A percentile compares a stretch with the other conserved stretches of the same genome.
Conservation (phyloP, 2,888 invertebrate species). For the Meta bourneti region DNA sequence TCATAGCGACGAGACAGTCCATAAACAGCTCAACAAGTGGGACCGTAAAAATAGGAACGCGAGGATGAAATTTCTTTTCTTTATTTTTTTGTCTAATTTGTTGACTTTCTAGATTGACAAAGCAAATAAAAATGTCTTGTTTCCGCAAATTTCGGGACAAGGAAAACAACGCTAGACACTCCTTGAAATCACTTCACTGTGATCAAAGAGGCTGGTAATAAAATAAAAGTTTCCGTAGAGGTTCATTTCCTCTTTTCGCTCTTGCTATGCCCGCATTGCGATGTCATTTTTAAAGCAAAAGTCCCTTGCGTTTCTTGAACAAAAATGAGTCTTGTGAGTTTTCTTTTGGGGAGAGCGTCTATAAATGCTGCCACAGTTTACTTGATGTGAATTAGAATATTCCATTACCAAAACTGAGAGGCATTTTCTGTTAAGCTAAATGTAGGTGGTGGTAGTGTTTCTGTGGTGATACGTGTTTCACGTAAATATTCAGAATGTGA, state of each 20-base stretch:
- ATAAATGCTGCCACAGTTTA: too few species aligned
- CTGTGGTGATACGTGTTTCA: too few species aligned
- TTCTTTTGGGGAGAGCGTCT: too few species aligned
- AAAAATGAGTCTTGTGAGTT: too few species aligned
- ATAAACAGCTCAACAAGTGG: conserved; percentile 13
- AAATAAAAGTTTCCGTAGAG: neutral
- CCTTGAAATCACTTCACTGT: neutral
- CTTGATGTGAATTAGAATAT: too few species aligned
- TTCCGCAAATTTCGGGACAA: conserved; percentile 5
- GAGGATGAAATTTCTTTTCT: conserved; percentile 1
- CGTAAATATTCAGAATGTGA: too few species aligned
- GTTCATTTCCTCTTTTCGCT: neutral
- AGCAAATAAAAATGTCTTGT: conserved; percentile 6
- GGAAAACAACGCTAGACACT: neutral
- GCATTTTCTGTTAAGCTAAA: too few species aligned
- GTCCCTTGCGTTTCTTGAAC: too few species aligned
- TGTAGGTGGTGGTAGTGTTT: too few species aligned
- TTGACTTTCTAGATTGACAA: conserved; percentile 1
- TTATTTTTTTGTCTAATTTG: neutral
- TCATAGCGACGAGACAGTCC: conserved; percentile 6
- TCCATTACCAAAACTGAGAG: too few species aligned
- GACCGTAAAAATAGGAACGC: too few species aligned
- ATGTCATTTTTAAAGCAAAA: neutral
- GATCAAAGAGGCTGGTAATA: neutral
- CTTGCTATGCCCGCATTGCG: neutral